Conservation (phyloP, 1,140 invertebrate species). For the Ephestia elutella region DNA sequence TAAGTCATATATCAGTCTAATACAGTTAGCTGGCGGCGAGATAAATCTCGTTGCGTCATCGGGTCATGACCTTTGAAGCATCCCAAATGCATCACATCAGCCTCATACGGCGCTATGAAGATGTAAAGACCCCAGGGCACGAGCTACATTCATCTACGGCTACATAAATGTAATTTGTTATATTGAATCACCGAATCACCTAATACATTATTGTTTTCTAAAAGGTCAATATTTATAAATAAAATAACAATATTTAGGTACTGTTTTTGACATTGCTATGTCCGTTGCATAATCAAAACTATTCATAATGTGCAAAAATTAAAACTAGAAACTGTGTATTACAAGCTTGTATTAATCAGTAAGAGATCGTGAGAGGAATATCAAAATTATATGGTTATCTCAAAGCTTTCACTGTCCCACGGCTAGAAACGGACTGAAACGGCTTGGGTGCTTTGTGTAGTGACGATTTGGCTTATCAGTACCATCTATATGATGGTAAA, state of each 20-base stretch:
- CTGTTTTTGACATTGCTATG: background rate
- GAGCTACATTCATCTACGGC: background rate
- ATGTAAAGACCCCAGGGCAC: conserved; percentile 3
- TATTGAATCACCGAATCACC: background rate
- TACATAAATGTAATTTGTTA: conserved; percentile 8
- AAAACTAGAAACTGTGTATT: conserved; percentile 21
- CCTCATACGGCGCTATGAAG: background rate
- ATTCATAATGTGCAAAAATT: background rate
- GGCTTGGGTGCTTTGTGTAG: conserved; percentile 2
- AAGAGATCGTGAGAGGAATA: conserved; percentile 37
- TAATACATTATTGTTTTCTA: background rate
- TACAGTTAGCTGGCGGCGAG: conserved; percentile 7
- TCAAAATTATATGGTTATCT: conserved; percentile 26
- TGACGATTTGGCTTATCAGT: conserved; percentile 8
- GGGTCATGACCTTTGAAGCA: conserved; percentile 11
- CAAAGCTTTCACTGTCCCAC: conserved; percentile 48
- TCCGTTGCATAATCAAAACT: background rate
- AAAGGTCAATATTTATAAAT: background rate
- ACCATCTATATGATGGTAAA: background rate
- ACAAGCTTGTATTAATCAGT: conserved; percentile 23
- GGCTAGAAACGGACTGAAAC: conserved; percentile 15
- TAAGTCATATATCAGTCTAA: background rate
- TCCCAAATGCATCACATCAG: conserved; percentile 13
- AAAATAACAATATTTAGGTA: conserved; percentile 5
- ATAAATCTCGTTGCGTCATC: conserved; percentile 13